Evolutionary conservation across 2,888 invertebrate species (phyloP).

Genomic region (Siphlonurus alternatus): DNA sequence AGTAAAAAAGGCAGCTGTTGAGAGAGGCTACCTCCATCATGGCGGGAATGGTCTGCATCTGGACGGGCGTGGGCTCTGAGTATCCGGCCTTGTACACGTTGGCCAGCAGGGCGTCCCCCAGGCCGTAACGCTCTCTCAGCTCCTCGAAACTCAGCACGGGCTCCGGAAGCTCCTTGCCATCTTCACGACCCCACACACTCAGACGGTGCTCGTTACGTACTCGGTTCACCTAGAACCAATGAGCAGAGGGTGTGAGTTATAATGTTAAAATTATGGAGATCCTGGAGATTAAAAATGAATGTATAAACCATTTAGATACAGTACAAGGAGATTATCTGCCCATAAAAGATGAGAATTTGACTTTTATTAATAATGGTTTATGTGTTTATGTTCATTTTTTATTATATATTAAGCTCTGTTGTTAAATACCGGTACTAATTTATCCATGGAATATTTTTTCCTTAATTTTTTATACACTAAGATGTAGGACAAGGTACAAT

Average conservation of each 20-base stretch:
- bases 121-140: conserved; percentile 35
- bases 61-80: conserved; percentile 66
- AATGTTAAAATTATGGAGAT: background rate
- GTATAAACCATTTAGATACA: no score
- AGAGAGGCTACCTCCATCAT: conserved; percentile 67
- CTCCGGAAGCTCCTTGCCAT: conserved; percentile 39
- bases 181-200: conserved; percentile 54
- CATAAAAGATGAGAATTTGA: no score
- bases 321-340: no score
- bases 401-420: no score
- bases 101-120: conserved; percentile 41
- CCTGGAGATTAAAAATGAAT: conserved; percentile 23
- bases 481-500: no score
- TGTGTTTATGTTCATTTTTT: no score
- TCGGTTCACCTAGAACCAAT: conserved; percentile 44
- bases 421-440: no score
- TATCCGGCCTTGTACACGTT: conserved; percentile 58
- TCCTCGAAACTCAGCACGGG: conserved; percentile 56
- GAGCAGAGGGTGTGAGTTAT: conserved; percentile 5
- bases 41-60: conserved; percentile 82
- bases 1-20: no score
- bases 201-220: conserved; percentile 62
- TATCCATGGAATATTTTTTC: no score
- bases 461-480: no score
- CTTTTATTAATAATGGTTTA: no score